These are phyloP conservation scores for Coelogynopora nodosa DNA, from an alignment of 2,888 invertebrate species.

Conservation along the genomic window DNA sequence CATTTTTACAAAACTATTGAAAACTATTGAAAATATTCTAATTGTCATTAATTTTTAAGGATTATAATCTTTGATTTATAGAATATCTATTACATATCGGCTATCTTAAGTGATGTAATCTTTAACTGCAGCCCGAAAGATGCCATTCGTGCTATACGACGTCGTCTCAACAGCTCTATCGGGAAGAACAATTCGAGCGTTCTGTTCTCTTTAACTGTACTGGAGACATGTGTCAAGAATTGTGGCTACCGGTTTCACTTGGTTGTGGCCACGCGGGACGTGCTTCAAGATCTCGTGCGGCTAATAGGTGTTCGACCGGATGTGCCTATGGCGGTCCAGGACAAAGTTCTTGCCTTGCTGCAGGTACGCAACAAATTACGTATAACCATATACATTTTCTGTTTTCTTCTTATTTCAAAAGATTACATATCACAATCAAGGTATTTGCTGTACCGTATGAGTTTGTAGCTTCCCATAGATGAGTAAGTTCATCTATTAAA, in stretches of 20 bases:
- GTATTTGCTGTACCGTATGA: no score
- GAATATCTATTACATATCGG: no score
- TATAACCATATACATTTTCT: no score
- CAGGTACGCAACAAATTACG: slow-evolving; percentile 65
- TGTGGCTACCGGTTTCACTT: slow-evolving; percentile 87
- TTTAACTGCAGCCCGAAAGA: slow-evolving; percentile 69
- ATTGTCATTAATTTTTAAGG: no score
- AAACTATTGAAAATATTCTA: no score
- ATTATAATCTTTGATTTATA: background rate
- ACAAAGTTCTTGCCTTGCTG: slow-evolving; percentile 84
- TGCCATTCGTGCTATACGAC: slow-evolving; percentile 85
- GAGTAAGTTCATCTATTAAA: no score
- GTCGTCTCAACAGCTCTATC: slow-evolving; percentile 79
- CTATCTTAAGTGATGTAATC: no score
- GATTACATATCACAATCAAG: no score
- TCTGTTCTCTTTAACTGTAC: slow-evolving; percentile 82
- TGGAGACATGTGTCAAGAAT: slow-evolving; percentile 96
- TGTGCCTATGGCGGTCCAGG: slow-evolving; percentile 75
- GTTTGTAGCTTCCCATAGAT: no score
- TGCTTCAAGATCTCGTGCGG: slow-evolving; percentile 73
- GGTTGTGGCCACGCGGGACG: slow-evolving; percentile 84
- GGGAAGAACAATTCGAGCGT: slow-evolving; percentile 89
- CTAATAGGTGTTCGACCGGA: slow-evolving; percentile 84
- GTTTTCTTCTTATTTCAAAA: no score
- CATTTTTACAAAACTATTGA: no score